Evolutionary conservation across 2,797 vertebrate genomes (phyloP), one percentile per base, ranked within the genome.

Genomic region (Ceryle rudis): DNA sequence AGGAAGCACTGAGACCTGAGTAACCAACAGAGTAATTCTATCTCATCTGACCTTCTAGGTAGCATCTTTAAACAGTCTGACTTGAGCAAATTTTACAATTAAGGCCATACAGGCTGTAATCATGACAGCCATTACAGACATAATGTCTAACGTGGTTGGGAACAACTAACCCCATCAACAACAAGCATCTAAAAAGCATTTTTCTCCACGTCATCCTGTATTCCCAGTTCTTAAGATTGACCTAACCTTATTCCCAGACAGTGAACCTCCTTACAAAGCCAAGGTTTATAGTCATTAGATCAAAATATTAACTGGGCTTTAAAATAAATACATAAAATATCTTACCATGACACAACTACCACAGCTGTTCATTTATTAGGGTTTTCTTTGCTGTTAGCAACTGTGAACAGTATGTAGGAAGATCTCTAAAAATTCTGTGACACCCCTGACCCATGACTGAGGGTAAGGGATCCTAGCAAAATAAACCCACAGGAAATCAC

Each of bases 211-310:
- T 49, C 23, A 60, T 19, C 14, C 33, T 1, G 6, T 26, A 69
- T 35, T 13, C 16, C 28, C 35, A 55, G 26, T 46, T 66, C 9
- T 61, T 57, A 49, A 70, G 12, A 72, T 49, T 83, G 31, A 23
- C 25, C 12, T n/a, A 85, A 37, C 31, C 51, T 60, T 37, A 80
- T 7, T 41, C 7, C 23, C 28, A 55, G 16, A 29, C 22, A 85
- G 9, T 2, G 2, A 41, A 6, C 1, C 6, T 69, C 41, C 46
- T 70, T 37, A 29, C 3, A 71, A 3, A 55, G 12, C 4, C 9
- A 82, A 65, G 7, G 12, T 23, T 65, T 69, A 19, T 0, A 52
- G 46, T 17, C 46, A 77, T 11, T 49, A 66, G n/a, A 67, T 1
- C 55, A 16, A 52, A 37, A 86, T 26, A 20, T 0, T 65, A 13